These are phyloP conservation scores for Limenitis camilla DNA, from an alignment of 2,888 invertebrate genomes.

Conservation along the genomic window DNA sequence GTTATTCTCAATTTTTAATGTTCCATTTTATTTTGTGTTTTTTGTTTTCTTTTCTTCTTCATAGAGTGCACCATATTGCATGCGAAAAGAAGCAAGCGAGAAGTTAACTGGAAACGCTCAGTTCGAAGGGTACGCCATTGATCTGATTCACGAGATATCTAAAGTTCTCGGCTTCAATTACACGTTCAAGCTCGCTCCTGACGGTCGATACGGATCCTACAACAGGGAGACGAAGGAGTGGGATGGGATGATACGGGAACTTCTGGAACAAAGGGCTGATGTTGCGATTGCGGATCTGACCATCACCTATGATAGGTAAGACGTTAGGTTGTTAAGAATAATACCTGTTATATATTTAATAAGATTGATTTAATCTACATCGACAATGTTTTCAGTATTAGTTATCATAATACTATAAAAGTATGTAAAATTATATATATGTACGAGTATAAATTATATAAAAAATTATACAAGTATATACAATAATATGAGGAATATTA, in stretches of 20 bases:
- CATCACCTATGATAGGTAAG: constrained; percentile 95
- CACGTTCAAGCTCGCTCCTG: constrained; percentile 88
- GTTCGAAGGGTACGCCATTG: constrained; percentile 96
- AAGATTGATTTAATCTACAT: too few species aligned
- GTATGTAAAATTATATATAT: too few species aligned
- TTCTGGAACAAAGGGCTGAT: constrained; percentile 92
- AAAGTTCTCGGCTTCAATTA: constrained; percentile 90
- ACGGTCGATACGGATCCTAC: constrained; percentile 87
- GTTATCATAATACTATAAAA: too few species aligned
- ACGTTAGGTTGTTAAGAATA: too few species aligned
- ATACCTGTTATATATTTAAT: too few species aligned
- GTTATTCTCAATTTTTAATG: too few species aligned
- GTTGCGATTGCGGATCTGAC: constrained; percentile 97
- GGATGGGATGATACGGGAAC: constrained; percentile 93
- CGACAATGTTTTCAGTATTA: too few species aligned
- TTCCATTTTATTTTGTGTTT: too few species aligned
- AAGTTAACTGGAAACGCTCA: constrained; percentile 91
- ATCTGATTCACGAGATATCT: constrained; percentile 94
- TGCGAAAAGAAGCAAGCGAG: constrained; percentile 91
- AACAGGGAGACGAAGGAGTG: constrained; percentile 90
- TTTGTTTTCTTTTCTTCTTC: background rate
- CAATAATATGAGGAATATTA: too few species aligned
- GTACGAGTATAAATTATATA: too few species aligned
- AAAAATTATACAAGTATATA: too few species aligned
- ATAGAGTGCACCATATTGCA: constrained; percentile 96